Percentiles rank a stretch among this genome's conserved stretches.
phyloP scores from a whole-genome alignment of 2,113 vertebrate species.

The Microcebus lehilahytsara region DNA sequence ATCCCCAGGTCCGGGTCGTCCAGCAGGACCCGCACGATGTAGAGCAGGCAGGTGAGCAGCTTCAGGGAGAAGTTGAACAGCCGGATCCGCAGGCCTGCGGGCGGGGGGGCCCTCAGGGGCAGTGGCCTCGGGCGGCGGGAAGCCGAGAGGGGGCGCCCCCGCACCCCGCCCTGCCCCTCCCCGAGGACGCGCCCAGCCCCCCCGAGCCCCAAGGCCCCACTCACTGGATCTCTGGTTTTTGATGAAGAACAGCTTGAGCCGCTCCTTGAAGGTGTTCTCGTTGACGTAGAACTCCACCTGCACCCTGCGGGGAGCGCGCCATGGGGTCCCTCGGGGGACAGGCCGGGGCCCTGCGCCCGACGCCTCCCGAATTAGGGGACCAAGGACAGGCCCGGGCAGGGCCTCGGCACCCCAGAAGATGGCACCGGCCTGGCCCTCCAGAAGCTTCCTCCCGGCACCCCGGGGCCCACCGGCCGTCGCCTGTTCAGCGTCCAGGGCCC shows the following conservation, averaged over 20 bases:
- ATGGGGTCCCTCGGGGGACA: fast-evolving
- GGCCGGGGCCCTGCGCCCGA: fast-evolving
- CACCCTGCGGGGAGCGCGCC: conserved; percentile 86
- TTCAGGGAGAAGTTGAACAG: conserved; percentile 98
- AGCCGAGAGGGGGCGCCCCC: background rate
- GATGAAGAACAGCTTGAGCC: conserved; percentile 99
- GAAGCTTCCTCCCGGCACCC: background rate
- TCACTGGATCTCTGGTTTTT: conserved; percentile 99
- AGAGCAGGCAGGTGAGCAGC: conserved; percentile 95
- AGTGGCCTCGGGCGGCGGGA: background rate
- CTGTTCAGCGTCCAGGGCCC: background rate
- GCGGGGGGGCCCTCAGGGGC: fast-evolving
- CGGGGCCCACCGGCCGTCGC: background rate
- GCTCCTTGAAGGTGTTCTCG: conserved; percentile 98
- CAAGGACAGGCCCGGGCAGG: background rate
- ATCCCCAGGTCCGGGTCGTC: conserved; percentile 86
- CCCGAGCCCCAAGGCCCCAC: conserved; percentile 67
- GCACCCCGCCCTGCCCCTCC: background rate
- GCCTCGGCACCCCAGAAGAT: background rate
- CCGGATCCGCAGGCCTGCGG: conserved; percentile 93
- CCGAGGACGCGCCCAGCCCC: background rate
- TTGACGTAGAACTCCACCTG: conserved; percentile 99
- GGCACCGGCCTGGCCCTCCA: background rate
- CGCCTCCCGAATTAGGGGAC: fast-evolving
- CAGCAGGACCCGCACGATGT: conserved; percentile 93